Evolutionary conservation across 2,113 vertebrate species (phyloP), one percentile per base, ranked within the genome.

Genomic region (Xiphophorus couchianus): DNA sequence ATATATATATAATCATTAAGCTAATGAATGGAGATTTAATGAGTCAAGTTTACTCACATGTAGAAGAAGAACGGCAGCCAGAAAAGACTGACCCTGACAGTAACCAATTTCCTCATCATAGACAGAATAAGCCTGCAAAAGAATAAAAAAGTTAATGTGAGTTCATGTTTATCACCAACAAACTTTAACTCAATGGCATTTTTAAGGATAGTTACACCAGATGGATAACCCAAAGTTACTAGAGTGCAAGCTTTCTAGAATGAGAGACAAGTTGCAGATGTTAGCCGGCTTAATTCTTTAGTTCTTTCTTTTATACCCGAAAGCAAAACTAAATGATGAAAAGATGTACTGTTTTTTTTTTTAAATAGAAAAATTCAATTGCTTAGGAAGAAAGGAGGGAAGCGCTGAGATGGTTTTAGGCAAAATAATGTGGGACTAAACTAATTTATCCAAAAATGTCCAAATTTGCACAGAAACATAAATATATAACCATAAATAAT

Each of bases 81-180:
- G 95, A 86, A 99, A 99, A 4, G 98, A 99, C 91, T 99, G 98
- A 66, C 98, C 98, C 90, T 98, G 98, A 90, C 98, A 99, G 75
- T 99, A 99, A 29, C 98, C 98, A n/a, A 99, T 98, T 87, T 99
- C 98, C 83, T 98, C 96, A 76, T 99, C 98, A 25, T 96, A 98
- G 42, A 99, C 97, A n/a, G 98, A 98, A 80, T 98, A 99, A 8
- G 98, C 97, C 98, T 99, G 82, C 22, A 42, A 66, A 66, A 84
- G 66, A 79, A 51, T 68, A 33, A 9, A 80, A 30, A 30, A 30
- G 30, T 30, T 30, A 3, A 30, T 3, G 30, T 30, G 30, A 30
- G 30, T 30, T 30, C 30, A 30, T 30, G 30, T 30, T 15, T 12
- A 14, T 25, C 62, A 66, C 7, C 8, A 69, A 39, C 5, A 73